Evolutionary conservation across 1,140 invertebrate species (phyloP), one percentile per base, ranked within the genome.

Genomic region (Drosophila pallidifrons): DNA sequence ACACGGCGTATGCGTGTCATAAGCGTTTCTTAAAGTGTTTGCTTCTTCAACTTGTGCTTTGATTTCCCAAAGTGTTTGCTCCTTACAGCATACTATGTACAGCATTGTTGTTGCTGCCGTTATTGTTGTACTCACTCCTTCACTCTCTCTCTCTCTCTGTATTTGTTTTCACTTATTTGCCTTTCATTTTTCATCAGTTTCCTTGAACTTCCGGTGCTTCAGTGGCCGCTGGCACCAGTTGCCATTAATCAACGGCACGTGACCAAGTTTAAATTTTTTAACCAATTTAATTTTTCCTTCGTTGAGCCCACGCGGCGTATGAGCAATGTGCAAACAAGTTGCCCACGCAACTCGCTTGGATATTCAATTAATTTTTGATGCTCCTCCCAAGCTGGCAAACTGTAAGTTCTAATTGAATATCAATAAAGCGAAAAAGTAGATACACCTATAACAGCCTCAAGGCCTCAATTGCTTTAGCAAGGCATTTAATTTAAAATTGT

Each of bases 21-120:
- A 89, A 89, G 81, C 81, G 81, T 68, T 89, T 81, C 69, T 90
- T 89, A 85, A 89, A 89, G 85, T 89, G 86, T 89, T 89, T 89
- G 64, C 65, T 51, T 54, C 61, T 51, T 63, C 43, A 46, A 65
- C 61, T 77, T 82, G 67, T 90, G 81, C 79, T 89, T 89, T 85
- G 55, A 80, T 77, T 77, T 74, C 49, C 38, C 43, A 35, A 61
- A 65, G 61, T 63, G 69, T 59, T 60, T 77, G 28, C 52, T 10
- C 5, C 5, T 16, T 28, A 43, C 49, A 28, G 30, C 30, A 25
- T n/a, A 15, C 35, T 2, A 10, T 10, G 30, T 32, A 32, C 30
- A 6, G 30, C 30, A 32, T 6, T 38, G 35, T 10, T 38, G 35
- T 38, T 38, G 0, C 10, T 38, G 7, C 16, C 52, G 13, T 43